These are phyloP conservation scores for Eulemur rufifrons DNA, from an alignment of 2,113 vertebrate genomes.

Conservation along the genomic window DNA sequence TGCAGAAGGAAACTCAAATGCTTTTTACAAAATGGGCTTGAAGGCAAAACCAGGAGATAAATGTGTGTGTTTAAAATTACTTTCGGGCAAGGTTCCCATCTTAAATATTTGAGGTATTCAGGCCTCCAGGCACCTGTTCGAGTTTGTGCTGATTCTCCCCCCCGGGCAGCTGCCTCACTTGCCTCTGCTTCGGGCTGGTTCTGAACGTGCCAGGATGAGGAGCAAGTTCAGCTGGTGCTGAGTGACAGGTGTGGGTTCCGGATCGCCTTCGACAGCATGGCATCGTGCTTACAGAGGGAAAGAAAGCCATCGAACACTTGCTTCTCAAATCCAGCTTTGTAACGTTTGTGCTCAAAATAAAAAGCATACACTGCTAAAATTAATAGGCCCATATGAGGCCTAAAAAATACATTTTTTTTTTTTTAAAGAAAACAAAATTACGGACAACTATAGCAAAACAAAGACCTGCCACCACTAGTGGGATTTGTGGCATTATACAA, in stretches of 20 bases:
- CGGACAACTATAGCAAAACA: neutral
- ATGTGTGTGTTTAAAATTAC: constrained; percentile 49
- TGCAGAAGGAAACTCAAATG: constrained; percentile 30
- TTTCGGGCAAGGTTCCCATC: neutral
- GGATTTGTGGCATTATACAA: neutral
- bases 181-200: constrained; percentile 12
- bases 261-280: neutral
- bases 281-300: constrained; percentile 23
- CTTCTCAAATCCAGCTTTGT: neutral
- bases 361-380: neutral
- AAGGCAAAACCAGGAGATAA: constrained; percentile 35
- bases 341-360: neutral
- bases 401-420: neutral
- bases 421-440: neutral
- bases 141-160: constrained; percentile 28
- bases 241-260: constrained; percentile 51
- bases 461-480: neutral
- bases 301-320: neutral
- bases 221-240: constrained; percentile 58
- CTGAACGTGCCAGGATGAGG: constrained; percentile 52
- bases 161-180: constrained; percentile 56
- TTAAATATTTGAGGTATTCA: constrained; percentile 65
- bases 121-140: constrained; percentile 61
- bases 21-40: constrained; percentile 40
- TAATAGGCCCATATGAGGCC: neutral